Evolutionary conservation across 2,113 vertebrate genomes (phyloP).

Genomic region (Suncus etruscus): DNA sequence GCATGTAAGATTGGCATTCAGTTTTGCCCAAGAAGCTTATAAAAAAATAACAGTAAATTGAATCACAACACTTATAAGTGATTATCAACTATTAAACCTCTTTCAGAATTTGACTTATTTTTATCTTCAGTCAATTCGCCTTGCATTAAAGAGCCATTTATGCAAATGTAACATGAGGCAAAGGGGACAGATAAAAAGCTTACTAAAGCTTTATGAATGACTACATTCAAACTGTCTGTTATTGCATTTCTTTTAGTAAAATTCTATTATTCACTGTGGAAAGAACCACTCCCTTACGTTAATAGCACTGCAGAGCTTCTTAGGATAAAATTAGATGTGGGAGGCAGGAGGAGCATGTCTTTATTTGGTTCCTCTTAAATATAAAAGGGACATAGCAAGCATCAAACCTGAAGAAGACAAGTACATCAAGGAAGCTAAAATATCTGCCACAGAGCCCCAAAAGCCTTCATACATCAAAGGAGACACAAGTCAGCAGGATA

Average conservation of each 20-base stretch:
- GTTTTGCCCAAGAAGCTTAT: background rate
- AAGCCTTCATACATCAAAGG: constrained; percentile 55
- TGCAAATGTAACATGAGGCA: constrained; percentile 48
- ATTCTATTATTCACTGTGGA: background rate
- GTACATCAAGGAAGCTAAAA: constrained; percentile 47
- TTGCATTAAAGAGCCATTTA: constrained; percentile 56
- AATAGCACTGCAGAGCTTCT: constrained; percentile 30
- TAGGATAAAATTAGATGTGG: constrained; percentile 60
- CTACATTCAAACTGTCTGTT: background rate
- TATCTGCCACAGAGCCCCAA: constrained; percentile 24
- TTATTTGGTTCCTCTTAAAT: constrained; percentile 25
- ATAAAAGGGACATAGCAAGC: constrained; percentile 11
- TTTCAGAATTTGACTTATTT: constrained; percentile 44
- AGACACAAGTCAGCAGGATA: constrained; percentile 17
- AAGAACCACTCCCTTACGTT: background rate
- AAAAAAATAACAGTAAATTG: constrained; percentile 55
- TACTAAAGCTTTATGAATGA: constrained; percentile 9
- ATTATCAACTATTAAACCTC: constrained; percentile 52
- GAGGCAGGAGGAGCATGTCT: constrained; percentile 43
- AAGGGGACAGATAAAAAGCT: constrained; percentile 38
- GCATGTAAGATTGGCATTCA: background rate
- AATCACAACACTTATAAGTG: constrained; percentile 32
- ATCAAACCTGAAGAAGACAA: constrained; percentile 6
- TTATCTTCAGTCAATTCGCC: background rate
- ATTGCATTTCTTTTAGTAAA: constrained; percentile 51